These are phyloP conservation scores for Trichonephila clavata DNA, from an alignment of 1,140 invertebrate species.

Conservation along the genomic window DNA sequence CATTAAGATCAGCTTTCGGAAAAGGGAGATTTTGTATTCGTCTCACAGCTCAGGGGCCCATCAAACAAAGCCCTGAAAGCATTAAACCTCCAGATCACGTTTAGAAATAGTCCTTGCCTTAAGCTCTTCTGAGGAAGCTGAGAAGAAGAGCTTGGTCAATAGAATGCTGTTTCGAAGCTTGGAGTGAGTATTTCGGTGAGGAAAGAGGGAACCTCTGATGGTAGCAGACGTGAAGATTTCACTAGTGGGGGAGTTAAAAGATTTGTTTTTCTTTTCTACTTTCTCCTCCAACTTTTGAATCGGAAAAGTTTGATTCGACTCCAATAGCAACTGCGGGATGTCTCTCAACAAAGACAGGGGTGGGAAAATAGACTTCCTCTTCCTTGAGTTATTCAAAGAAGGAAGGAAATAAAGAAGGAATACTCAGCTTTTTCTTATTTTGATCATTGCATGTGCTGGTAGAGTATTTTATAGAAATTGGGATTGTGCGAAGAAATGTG, in stretches of 20 bases:
- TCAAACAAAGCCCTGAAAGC: slow-evolving; percentile 75
- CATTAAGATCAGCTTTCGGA: slow-evolving; percentile 74
- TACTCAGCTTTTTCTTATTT: background rate
- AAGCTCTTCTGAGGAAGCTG: slow-evolving; percentile 49
- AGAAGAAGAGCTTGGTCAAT: slow-evolving; percentile 70
- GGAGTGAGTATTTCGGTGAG: slow-evolving; percentile 39
- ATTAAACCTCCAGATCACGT: slow-evolving; percentile 76
- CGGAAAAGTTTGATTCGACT: slow-evolving; percentile 4
- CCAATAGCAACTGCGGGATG: slow-evolving; percentile 10
- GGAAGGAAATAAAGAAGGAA: background rate
- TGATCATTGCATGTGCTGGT: background rate
- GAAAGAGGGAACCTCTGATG: slow-evolving; percentile 58
- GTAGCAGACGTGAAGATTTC: slow-evolving; percentile 58
- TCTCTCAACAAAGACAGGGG: background rate
- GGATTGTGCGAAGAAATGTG: background rate
- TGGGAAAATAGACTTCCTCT: background rate
- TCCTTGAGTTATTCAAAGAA: background rate
- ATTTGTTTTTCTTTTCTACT: slow-evolving; percentile 54
- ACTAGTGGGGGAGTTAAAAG: slow-evolving; percentile 62
- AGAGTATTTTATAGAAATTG: background rate
- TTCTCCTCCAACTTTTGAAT: slow-evolving; percentile 54
- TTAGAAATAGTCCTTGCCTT: slow-evolving; percentile 67
- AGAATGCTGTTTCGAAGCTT: slow-evolving; percentile 67
- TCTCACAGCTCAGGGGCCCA: slow-evolving; percentile 64
- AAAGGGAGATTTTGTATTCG: slow-evolving; percentile 70